These are phyloP conservation scores for Anguilla rostrata DNA, from an alignment of 2,113 vertebrate species.

Conservation along the genomic window DNA sequence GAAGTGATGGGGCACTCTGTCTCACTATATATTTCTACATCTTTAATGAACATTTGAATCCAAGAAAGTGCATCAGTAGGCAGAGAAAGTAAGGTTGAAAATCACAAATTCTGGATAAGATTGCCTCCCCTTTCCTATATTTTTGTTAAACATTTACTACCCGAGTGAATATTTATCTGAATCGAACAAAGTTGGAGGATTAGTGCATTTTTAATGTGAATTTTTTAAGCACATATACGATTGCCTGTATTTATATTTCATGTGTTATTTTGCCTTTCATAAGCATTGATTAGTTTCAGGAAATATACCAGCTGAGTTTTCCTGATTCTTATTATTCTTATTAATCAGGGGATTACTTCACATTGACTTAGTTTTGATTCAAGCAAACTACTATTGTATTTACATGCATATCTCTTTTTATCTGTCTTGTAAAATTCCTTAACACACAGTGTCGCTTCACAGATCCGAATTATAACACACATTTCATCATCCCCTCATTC, in stretches of 20 bases:
- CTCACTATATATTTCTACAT: neutral
- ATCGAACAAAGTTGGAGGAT: neutral
- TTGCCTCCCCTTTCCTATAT: neutral
- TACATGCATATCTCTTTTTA: neutral
- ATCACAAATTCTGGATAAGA: neutral
- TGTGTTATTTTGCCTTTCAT: neutral
- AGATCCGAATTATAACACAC: neutral
- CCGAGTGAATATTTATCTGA: neutral
- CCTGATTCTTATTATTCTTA: neutral
- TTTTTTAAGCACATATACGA: neutral
- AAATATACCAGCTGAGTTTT: neutral
- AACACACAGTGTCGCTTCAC: slow-evolving; percentile 1
- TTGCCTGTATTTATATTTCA: slow-evolving; percentile 19
- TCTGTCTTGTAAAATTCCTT: neutral
- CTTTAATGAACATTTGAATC: neutral
- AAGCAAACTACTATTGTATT: neutral
- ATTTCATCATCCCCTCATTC: neutral
- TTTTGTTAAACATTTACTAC: neutral
- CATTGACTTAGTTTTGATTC: neutral
- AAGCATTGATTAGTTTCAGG: neutral
- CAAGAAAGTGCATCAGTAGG: neutral
- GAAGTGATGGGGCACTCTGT: neutral
- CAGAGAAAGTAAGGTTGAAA: neutral
- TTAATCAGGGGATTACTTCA: neutral
- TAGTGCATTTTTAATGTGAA: neutral